Evolutionary conservation across 2,113 vertebrate species (phyloP), one percentile per base, ranked within the genome.

Genomic region (Manacus vitellinus): DNA sequence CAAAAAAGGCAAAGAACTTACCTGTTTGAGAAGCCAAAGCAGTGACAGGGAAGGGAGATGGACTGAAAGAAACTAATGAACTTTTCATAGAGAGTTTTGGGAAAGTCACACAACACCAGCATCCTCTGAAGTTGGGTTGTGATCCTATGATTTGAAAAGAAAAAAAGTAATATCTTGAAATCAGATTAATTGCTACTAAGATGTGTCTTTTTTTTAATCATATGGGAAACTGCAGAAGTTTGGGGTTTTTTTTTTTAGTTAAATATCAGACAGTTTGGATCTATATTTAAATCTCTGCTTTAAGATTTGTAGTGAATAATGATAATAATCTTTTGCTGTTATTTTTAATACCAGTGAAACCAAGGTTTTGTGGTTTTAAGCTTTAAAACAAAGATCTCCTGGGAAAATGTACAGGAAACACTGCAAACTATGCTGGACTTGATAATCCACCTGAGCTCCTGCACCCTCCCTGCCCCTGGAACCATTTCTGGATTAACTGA

Each of bases 101-200:
- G 95, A 13, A 99, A 98, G 74, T 98, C 97, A 24, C 59, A 92
- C 74, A 97, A 81, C 51, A 99, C 98, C 87, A 99, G 95, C 92
- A 98, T 97, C 67, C 89, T 98, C 97, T 98, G 98, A 28, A 99
- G 86, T 2, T 59, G 95, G 2, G 77, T 52, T 6, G 97, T 96
- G 11, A 98, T 97, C 96, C 98, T 99, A 74, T 2, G 88, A 93
- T 85, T 83, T 68, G 43, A 86, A 44, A 65, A 55, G 62, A 27
- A 51, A 61, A 87, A 14, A 9, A 12, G 21, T 10, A n/a, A 10
- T 7, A 11, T 44, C 58, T 81, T 24, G 13, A n/a, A 49, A 12
- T 4, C 3, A 72, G 51, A 22, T 8, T 11, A 92, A 55, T 31
- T 55, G 30, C 8, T 35, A 11, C 11, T 14, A 58, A 58, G 4